Conservation (phyloP, 2,797 vertebrate genomes). For the Enteromius afrohamiltoni region DNA sequence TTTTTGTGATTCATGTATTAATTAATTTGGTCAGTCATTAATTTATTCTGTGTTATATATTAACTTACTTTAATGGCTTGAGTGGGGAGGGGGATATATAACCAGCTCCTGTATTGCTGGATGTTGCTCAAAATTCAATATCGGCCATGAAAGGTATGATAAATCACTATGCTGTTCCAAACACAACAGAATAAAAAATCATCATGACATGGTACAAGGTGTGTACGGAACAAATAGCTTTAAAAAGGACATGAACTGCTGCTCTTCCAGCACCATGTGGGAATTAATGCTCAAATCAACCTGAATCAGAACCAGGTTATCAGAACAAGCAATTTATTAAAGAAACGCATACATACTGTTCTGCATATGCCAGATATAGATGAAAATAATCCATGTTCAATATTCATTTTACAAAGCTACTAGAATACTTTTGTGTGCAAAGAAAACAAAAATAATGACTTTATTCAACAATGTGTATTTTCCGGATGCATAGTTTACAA, state of each 20-base stretch:
- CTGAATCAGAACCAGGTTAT: constrained; percentile 30
- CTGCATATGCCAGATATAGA: background rate
- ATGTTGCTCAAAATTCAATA: constrained; percentile 8
- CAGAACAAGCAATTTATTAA: background rate
- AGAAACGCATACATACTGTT: background rate
- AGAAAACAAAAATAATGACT: background rate
- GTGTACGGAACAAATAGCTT: background rate
- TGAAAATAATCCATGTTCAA: too few species aligned
- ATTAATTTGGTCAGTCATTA: too few species aligned
- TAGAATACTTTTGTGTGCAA: background rate
- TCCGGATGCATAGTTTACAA: too few species aligned
- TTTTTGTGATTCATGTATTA: too few species aligned
- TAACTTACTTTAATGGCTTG: too few species aligned
- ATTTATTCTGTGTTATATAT: too few species aligned
- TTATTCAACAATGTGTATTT: too few species aligned
- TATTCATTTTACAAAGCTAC: too few species aligned
- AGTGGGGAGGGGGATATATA: too few species aligned
- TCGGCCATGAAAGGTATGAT: background rate
- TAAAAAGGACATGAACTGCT: background rate
- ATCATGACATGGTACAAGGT: background rate
- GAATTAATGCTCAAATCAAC: constrained; percentile 4
- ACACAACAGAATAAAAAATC: constrained; percentile 30
- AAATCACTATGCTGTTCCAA: constrained; percentile 16
- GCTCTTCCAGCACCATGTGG: constrained; percentile 11
- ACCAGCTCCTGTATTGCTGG: background rate